Evolutionary conservation across 2,888 invertebrate genomes (phyloP).

Genomic region (Tetropium fuscum): DNA sequence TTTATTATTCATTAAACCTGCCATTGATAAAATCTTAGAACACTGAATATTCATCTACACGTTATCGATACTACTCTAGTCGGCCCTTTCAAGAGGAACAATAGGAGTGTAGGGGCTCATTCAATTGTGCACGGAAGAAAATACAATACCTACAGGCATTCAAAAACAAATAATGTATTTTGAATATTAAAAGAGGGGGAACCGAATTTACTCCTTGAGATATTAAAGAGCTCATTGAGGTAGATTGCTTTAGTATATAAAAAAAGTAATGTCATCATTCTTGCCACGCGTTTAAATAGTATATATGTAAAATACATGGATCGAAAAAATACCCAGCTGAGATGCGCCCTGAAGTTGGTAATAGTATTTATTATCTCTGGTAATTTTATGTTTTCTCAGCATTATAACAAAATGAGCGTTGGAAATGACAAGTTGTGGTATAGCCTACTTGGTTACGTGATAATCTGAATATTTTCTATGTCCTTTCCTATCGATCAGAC

Average conservation of each 20-base stretch:
- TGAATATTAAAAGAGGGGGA: conserved; percentile 28
- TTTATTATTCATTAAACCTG: conserved; percentile 25
- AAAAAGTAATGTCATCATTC: conserved; percentile 2
- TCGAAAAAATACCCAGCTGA: too few relatives aligned
- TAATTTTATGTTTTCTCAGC: too few relatives aligned
- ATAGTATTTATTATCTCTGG: too few relatives aligned
- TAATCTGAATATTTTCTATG: too few relatives aligned
- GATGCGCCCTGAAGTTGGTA: too few relatives aligned
- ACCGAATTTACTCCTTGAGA: conserved; percentile 24
- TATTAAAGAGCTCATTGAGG: conserved; percentile 17
- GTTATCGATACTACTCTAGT: conserved; percentile 32
- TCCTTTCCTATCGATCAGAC: too few relatives aligned
- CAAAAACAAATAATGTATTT: conserved; percentile 40
- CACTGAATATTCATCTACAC: conserved; percentile 40
- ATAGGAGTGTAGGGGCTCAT: conserved; percentile 15
- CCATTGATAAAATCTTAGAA: conserved; percentile 25
- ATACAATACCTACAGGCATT: conserved; percentile 34
- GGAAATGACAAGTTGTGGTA: too few relatives aligned
- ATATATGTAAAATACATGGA: too few relatives aligned
- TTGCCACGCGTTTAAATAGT: conserved; percentile 3
- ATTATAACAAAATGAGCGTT: too few relatives aligned
- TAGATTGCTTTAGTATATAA: conserved; percentile 22
- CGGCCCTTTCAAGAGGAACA: conserved; percentile 17
- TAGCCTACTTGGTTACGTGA: too few relatives aligned
- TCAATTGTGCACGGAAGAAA: conserved; percentile 33